Percentiles rank a stretch among this genome's conserved stretches.
These are phyloP conservation scores for Oreochromis mossambicus DNA, from an alignment of 2,797 vertebrate genomes.

Conservation along the genomic window DNA sequence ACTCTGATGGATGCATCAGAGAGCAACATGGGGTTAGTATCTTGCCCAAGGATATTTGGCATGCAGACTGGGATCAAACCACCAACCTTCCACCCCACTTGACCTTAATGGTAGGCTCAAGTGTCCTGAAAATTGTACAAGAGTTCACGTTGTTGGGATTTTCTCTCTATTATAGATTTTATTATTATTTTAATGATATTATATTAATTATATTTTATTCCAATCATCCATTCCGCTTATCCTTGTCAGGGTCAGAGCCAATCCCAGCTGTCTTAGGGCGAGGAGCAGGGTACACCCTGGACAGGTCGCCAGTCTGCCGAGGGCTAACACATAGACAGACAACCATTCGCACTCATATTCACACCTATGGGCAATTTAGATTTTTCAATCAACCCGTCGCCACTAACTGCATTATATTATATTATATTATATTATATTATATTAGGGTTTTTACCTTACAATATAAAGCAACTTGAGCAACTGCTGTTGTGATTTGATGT, in stretches of 20 bases:
- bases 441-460: too few species aligned
- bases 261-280: background rate
- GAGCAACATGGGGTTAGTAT: background rate
- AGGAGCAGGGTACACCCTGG: background rate
- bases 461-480: background rate
- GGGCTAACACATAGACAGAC: background rate
- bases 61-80: background rate
- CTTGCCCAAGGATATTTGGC: background rate
- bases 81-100: background rate
- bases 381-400: background rate
- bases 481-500: background rate
- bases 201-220: background rate
- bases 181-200: accelerated
- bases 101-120: background rate
- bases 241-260: background rate
- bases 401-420: background rate
- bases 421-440: background rate
- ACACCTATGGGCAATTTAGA: background rate
- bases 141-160: background rate
- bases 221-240: background rate
- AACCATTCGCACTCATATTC: too few species aligned
- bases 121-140: background rate
- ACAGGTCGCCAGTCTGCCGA: background rate
- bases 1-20: background rate
- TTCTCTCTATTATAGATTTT: background rate